Evolutionary conservation across 2,113 vertebrate species (phyloP), one percentile per base, ranked within the genome.

Genomic region (Caretta caretta): DNA sequence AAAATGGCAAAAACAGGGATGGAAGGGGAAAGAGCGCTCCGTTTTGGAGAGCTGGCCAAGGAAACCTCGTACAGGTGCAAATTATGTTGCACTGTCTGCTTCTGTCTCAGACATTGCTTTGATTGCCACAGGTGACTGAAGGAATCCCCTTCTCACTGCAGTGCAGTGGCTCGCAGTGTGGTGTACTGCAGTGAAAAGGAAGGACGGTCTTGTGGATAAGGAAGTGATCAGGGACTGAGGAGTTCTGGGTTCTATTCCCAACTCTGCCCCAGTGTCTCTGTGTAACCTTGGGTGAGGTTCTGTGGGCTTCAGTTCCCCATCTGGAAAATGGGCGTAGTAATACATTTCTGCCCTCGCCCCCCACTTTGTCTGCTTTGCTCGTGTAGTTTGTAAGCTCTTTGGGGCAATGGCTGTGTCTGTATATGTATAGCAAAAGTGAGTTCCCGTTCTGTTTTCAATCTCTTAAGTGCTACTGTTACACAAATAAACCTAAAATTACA

Each of bases 161-260:
- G 53, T 3, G 1, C 19, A 2, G 65, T 1, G 1, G 19, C 10
- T 80, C 24, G 0, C 9, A 8, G 6, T 56, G 57, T 38, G 53
- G 69, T 29, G 4, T 1, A 0, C 24, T n/a, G 1, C 29, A 3
- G 27, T 12, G 29, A 51, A 56, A 90, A 86, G 87, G 93, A 89
- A 31, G 89, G 50, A 5, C 48, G 76, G 5, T 56, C 48, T 84
- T 84, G 93, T 80, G 89, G 81, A 72, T 72, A 84, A n/a, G 16
- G 17, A 72, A 38, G 8, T 72, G 65, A 9, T 9, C n/a, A 72
- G n/a, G 65, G 65, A 38, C 65, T 20, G n/a, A 72, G 65, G 65
- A 72, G 65, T 5, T 72, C 65, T 35, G 4, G 65, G 35, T 22
- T 72, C 65, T 78, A 16, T 48, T 46, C 25, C 42, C 42, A 24